phyloP scores from a whole-genome alignment of 92 coral and sea anemone genomes.

The Palythoa caribaeorum region DNA sequence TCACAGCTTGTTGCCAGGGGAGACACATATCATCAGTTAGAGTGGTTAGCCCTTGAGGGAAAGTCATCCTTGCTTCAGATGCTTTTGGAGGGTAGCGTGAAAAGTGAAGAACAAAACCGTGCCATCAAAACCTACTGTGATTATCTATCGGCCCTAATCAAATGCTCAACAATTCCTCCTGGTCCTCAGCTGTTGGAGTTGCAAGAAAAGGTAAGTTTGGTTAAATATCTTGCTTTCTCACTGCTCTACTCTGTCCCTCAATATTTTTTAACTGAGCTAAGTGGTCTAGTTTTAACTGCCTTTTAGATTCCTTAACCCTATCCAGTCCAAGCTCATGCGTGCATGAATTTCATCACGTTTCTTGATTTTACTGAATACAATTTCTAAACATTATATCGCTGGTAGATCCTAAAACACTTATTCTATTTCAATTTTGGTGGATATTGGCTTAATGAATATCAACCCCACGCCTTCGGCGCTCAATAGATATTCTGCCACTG shows the following conservation, averaged over 20 bases:
- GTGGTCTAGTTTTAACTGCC: background rate
- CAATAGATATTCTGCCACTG: too few species aligned
- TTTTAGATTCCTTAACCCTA: too few species aligned
- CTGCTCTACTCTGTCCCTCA: too few species aligned
- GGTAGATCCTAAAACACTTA: too few species aligned
- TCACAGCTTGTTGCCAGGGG: conserved; percentile 83
- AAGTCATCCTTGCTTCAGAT: conserved; percentile 85
- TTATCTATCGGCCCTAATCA: conserved; percentile 84
- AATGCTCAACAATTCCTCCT: conserved; percentile 86
- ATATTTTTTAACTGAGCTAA: too few species aligned
- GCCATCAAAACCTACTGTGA: conserved; percentile 81
- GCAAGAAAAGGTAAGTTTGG: conserved; percentile 82
- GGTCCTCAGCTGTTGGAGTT: conserved; percentile 84
- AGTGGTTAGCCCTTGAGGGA: conserved; percentile 84
- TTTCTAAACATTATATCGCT: too few species aligned
- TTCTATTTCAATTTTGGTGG: too few species aligned
- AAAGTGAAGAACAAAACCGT: conserved; percentile 34
- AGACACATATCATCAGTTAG: conserved; percentile 84
- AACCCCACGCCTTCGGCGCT: too few species aligned
- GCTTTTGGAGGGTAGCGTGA: conserved; percentile 54
- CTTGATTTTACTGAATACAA: too few species aligned
- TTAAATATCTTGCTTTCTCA: background rate
- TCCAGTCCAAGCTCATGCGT: too few species aligned
- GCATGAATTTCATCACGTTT: too few species aligned
- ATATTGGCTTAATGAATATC: too few species aligned